Percentiles rank a stretch among this genome's conserved stretches.
These are phyloP conservation scores for Panulirus ornatus DNA, from an alignment of 1,140 invertebrate genomes.

Conservation along the genomic window DNA sequence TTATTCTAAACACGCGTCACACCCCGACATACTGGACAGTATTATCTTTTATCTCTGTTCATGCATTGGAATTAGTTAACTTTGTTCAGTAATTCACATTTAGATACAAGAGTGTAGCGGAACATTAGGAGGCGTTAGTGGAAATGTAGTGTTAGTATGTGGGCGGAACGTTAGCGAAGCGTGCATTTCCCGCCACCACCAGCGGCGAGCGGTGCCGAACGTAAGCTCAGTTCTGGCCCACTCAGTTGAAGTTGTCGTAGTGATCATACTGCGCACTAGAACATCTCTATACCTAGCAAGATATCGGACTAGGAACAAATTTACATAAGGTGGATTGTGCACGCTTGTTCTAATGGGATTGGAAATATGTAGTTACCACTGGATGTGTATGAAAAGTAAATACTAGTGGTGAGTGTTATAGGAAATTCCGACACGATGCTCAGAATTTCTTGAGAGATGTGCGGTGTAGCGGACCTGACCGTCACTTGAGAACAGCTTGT, in stretches of 20 bases:
- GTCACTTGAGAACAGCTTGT: neutral
- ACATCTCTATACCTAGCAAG: neutral
- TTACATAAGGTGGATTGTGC: neutral
- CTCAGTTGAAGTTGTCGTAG: neutral
- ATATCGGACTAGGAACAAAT: neutral
- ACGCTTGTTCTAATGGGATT: neutral
- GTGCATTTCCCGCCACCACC: conserved; percentile 19
- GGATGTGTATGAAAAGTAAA: too few species aligned
- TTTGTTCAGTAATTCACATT: neutral
- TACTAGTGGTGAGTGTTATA: neutral
- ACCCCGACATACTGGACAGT: neutral
- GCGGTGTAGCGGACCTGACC: neutral
- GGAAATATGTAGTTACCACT: too few species aligned
- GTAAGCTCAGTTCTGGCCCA: neutral
- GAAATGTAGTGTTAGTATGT: neutral
- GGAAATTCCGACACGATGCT: neutral
- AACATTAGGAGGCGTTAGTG: neutral
- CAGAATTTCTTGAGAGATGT: neutral
- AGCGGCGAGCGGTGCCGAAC: neutral
- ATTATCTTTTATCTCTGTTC: neutral
- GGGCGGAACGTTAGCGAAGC: neutral
- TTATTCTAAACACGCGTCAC: neutral
- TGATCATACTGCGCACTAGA: neutral
- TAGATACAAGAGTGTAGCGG: neutral
- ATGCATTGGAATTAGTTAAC: neutral